Percentiles rank a stretch among this genome's conserved stretches.
Conservation (phyloP, 1,140 invertebrate genomes). For the Procambarus clarkii region DNA sequence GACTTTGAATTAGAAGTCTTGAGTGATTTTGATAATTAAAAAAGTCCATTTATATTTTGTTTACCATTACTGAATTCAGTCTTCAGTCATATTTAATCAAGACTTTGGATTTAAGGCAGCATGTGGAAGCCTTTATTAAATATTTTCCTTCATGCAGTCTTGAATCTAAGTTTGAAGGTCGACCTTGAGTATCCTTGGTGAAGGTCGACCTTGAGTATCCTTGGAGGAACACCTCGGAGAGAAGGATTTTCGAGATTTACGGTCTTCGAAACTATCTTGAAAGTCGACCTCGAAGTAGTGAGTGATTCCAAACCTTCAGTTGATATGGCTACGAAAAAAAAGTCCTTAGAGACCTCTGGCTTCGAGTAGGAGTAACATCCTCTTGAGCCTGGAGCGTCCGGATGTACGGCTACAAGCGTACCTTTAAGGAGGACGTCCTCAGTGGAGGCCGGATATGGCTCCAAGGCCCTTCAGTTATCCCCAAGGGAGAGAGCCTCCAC, state of each 20-base stretch:
- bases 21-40: neutral
- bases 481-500: conserved; percentile 86
- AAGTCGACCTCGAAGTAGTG: no score
- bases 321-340: no score
- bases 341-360: no score
- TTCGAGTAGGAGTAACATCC: no score
- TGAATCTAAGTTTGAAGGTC: neutral
- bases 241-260: no score
- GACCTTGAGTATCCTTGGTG: neutral
- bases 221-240: no score
- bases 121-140: neutral
- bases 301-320: no score
- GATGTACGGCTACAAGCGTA: no score
- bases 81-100: neutral
- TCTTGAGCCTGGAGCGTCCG: no score
- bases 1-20: neutral
- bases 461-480: conserved; percentile 61
- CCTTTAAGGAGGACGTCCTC: no score
- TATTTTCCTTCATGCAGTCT: neutral
- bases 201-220: neutral
- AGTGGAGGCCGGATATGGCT: no score
- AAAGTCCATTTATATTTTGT: neutral
- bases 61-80: neutral
- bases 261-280: no score
- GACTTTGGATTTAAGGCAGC: neutral